Percentiles rank a stretch among this genome's conserved stretches.
Evolutionary conservation across 2,888 invertebrate species (phyloP).

Genomic region (Catocala fraxini): DNA sequence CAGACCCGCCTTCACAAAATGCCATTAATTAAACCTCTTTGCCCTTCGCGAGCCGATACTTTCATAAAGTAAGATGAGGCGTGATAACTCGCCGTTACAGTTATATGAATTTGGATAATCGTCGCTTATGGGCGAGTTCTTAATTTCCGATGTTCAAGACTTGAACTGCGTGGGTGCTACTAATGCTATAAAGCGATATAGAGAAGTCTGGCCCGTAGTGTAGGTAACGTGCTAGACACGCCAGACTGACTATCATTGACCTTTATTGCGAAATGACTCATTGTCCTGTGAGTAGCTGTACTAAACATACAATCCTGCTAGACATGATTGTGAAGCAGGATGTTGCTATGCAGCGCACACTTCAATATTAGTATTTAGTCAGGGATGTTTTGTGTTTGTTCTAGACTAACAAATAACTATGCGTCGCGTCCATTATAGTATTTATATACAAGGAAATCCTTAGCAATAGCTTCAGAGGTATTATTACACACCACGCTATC

Average conservation of each 20-base stretch:
- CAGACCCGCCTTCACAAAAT: constrained; percentile 67
- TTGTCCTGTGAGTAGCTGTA: constrained; percentile 15
- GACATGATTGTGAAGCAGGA: background rate
- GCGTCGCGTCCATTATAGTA: background rate
- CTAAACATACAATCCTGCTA: constrained; percentile 6
- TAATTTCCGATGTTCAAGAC: constrained; percentile 30
- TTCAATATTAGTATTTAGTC: background rate
- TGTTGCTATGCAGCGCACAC: background rate
- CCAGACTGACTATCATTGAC: constrained; percentile 39
- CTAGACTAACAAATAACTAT: background rate
- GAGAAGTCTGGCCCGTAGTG: constrained; percentile 6
- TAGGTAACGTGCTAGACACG: constrained; percentile 23
- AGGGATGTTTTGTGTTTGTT: constrained; percentile 5
- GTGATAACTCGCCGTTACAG: constrained; percentile 39
- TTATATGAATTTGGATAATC: constrained; percentile 24
- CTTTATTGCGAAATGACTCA: constrained; percentile 37
- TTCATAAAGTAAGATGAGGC: constrained; percentile 34
- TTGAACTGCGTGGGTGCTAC: constrained; percentile 1
- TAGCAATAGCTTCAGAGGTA: no score
- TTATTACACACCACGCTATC: no score
- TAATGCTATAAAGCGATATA: constrained; percentile 7
- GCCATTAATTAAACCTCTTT: constrained; percentile 68
- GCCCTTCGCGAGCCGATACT: constrained; percentile 35
- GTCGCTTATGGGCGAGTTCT: constrained; percentile 24
- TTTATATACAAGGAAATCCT: background rate